Percentiles rank a stretch among this genome's conserved stretches.
These are phyloP conservation scores for Sebastes taczanowskii DNA, from an alignment of 2,797 vertebrate genomes.

Conservation along the genomic window DNA sequence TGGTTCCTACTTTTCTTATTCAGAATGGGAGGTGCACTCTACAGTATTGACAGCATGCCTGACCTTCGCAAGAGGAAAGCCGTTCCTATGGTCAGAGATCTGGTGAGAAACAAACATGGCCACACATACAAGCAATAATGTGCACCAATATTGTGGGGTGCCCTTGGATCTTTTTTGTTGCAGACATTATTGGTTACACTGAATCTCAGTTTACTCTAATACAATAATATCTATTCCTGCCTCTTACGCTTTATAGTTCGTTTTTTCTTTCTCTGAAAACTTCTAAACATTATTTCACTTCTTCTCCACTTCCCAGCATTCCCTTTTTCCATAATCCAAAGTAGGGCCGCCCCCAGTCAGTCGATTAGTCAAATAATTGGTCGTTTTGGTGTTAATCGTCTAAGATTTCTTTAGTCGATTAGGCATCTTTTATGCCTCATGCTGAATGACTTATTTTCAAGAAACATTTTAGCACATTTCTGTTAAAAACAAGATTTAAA, in stretches of 20 bases:
- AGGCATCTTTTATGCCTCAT: too few relatives aligned
- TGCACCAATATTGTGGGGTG: not conserved
- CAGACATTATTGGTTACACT: slow-evolving; percentile 1
- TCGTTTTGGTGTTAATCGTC: too few relatives aligned
- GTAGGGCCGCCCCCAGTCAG: not conserved
- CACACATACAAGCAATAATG: not conserved
- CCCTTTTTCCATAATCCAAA: not conserved
- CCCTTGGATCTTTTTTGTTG: not conserved
- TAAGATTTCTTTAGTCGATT: too few relatives aligned
- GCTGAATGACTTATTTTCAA: too few relatives aligned
- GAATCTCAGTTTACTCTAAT: not conserved
- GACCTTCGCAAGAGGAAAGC: slow-evolving; percentile 97
- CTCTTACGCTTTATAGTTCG: not conserved
- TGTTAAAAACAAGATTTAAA: too few relatives aligned
- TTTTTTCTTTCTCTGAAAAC: not conserved
- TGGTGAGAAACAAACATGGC: slow-evolving; percentile 85
- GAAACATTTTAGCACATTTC: too few relatives aligned
- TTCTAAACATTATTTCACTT: not conserved
- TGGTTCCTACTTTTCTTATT: slow-evolving; percentile 49
- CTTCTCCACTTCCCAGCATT: not conserved
- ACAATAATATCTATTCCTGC: not conserved
- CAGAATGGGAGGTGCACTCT: slow-evolving; percentile 94
- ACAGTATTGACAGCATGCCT: slow-evolving; percentile 99
- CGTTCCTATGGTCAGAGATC: slow-evolving; percentile 93
- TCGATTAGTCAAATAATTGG: too few relatives aligned